Evolutionary conservation across 2,888 invertebrate genomes (phyloP).

Genomic region (Scaptomyza polygonia): DNA sequence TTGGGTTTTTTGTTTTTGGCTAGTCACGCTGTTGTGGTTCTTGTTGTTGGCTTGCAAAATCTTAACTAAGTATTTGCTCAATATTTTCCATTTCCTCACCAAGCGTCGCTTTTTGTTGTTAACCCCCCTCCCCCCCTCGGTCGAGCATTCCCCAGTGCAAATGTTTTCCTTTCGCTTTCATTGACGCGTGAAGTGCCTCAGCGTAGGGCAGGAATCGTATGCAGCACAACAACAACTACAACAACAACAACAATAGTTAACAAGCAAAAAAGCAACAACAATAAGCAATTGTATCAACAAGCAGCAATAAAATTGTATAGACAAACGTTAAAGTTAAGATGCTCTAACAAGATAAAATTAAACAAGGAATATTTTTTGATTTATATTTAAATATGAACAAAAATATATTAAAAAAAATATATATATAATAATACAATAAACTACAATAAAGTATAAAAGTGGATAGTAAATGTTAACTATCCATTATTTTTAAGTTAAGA

Average conservation of each 20-base stretch:
- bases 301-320: not conserved
- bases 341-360: not conserved
- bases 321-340: not conserved
- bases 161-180: conserved; percentile 79
- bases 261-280: not conserved
- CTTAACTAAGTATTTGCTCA: conserved; percentile 66
- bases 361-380: not conserved
- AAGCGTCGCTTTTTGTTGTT: conserved; percentile 37
- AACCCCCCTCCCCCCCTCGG: too few relatives aligned
- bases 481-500: too few relatives aligned
- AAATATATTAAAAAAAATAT: too few relatives aligned
- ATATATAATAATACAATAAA: not conserved
- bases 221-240: conserved; percentile 33
- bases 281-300: conserved; percentile 4
- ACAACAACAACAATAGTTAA: conserved; percentile 21
- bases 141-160: conserved; percentile 2
- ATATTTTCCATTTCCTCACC: conserved; percentile 78
- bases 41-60: conserved; percentile 68
- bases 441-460: not conserved
- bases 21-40: conserved; percentile 72
- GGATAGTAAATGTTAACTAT: too few relatives aligned
- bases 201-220: conserved; percentile 66
- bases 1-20: conserved; percentile 19
- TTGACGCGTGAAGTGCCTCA: conserved; percentile 77
- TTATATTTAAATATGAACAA: not conserved